Evolutionary conservation across 1,140 invertebrate species (phyloP).

Genomic region (Pseudomyrmex sp.): DNA sequence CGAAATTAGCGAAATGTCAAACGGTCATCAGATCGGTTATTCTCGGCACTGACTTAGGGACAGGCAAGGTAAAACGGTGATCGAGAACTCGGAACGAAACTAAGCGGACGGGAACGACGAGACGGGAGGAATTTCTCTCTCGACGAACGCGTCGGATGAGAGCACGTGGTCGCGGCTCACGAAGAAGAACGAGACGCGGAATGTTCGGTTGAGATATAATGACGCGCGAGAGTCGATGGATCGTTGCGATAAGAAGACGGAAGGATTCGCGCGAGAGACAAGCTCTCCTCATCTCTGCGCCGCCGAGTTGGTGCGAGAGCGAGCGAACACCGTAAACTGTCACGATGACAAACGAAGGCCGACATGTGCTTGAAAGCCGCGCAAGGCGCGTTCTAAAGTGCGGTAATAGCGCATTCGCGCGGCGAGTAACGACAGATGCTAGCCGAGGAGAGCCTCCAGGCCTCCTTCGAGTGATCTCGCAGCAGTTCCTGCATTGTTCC

Average conservation of each 20-base stretch:
- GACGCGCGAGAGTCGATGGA: constrained; percentile 18
- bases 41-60: constrained; percentile 11
- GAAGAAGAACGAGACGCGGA: neutral
- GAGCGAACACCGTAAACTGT: constrained; percentile 62
- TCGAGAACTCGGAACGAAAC: constrained; percentile 5
- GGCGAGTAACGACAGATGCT: constrained; percentile 81
- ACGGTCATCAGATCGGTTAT: constrained; percentile 44
- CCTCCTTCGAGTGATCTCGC: constrained; percentile 63
- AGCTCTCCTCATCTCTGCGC: neutral
- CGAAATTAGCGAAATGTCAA: constrained; percentile 58
- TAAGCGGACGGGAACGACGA: neutral
- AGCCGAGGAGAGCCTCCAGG: constrained; percentile 65
- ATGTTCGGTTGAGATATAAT: constrained; percentile 14
- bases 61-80: neutral
- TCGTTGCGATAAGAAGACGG: constrained; percentile 33
- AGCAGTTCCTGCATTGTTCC: constrained; percentile 75
- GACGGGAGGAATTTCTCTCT: constrained; percentile 27
- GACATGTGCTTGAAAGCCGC: constrained; percentile 78
- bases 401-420: constrained; percentile 52
- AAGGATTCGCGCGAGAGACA: constrained; percentile 25
- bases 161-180: neutral
- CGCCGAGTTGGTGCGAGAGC: constrained; percentile 13
- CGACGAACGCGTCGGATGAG: constrained; percentile 10
- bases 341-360: constrained; percentile 66
- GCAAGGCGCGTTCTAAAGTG: constrained; percentile 55